Conservation (phyloP, 1,140 invertebrate species). For the Drosophila nebulosa region DNA sequence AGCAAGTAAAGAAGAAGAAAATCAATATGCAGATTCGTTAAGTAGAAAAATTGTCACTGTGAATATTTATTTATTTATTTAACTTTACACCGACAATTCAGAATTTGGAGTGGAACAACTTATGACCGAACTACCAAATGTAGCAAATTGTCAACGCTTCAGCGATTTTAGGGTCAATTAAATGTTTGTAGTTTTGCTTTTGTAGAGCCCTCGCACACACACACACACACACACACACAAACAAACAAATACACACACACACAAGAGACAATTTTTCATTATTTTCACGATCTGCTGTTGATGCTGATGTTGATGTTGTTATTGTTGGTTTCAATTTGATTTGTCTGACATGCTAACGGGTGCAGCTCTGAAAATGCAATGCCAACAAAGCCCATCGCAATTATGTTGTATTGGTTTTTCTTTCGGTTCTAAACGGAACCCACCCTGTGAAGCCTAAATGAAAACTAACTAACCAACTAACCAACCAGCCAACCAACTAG, state of each 20-base stretch:
- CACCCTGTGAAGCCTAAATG: slow-evolving; percentile 31
- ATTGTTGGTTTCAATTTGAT: slow-evolving; percentile 42
- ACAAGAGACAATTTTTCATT: slow-evolving; percentile 2
- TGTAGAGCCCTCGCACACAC: slow-evolving; percentile 23
- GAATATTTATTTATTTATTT: not conserved
- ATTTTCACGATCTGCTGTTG: slow-evolving; percentile 14
- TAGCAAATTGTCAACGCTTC: slow-evolving; percentile 36
- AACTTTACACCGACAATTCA: not conserved
- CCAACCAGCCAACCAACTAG: slow-evolving; percentile 4
- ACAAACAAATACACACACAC: slow-evolving; percentile 22
- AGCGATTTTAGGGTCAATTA: slow-evolving; percentile 73
- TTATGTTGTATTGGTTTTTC: slow-evolving; percentile 69
- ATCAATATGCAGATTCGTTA: slow-evolving; percentile 42
- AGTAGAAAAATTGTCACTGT: slow-evolving; percentile 5
- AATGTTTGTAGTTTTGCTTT: slow-evolving; percentile 61
- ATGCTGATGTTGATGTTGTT: slow-evolving; percentile 32
- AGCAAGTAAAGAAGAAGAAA: slow-evolving; percentile 24
- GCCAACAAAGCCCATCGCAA: slow-evolving; percentile 38
- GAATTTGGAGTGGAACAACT: not conserved
- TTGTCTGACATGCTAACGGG: slow-evolving; percentile 40
- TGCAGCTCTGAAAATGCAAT: slow-evolving; percentile 54
- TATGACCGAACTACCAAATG: not conserved
- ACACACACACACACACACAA: slow-evolving; percentile 23
- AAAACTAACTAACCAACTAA: not conserved
- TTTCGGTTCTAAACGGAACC: slow-evolving; percentile 18